Evolutionary conservation across 2,113 vertebrate species (phyloP).

Genomic region (Rallus limicola): DNA sequence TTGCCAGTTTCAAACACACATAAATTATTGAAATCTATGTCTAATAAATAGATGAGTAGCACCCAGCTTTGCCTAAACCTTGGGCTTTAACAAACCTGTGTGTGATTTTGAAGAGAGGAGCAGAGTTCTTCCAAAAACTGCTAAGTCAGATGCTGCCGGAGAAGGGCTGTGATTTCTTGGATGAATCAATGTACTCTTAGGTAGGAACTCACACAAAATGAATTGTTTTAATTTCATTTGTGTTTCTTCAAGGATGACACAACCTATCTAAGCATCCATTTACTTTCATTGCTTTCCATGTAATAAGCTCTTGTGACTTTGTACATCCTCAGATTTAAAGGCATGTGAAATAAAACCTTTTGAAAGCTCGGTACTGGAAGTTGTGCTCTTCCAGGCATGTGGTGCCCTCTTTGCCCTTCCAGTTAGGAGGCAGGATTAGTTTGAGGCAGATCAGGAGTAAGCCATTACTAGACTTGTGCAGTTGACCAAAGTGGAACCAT

Average conservation of each 20-base stretch:
- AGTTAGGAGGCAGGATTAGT: not conserved
- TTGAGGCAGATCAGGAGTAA: not conserved
- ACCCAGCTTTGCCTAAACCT: not conserved
- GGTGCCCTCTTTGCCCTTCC: not conserved
- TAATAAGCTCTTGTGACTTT: not conserved
- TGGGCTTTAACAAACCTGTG: not conserved
- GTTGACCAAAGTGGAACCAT: not conserved
- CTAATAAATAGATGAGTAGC: not conserved
- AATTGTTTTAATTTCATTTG: not conserved
- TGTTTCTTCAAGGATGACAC: not conserved
- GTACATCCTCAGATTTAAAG: not conserved
- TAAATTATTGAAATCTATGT: not conserved
- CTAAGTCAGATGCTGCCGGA: not conserved
- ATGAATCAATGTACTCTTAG: not conserved
- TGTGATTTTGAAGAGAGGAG: not conserved
- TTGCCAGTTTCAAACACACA: not conserved
- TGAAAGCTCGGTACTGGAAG: not conserved
- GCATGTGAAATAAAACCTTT: not conserved
- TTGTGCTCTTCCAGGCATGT: rapidly evolving
- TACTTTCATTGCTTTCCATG: not conserved
- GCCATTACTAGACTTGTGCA: not conserved
- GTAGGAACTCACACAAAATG: not conserved
- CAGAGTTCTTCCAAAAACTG: not conserved
- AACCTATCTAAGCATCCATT: not conserved
- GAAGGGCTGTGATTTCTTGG: not conserved